phyloP scores from a whole-genome alignment of 2,797 vertebrate species.

The Merluccius polli region DNA sequence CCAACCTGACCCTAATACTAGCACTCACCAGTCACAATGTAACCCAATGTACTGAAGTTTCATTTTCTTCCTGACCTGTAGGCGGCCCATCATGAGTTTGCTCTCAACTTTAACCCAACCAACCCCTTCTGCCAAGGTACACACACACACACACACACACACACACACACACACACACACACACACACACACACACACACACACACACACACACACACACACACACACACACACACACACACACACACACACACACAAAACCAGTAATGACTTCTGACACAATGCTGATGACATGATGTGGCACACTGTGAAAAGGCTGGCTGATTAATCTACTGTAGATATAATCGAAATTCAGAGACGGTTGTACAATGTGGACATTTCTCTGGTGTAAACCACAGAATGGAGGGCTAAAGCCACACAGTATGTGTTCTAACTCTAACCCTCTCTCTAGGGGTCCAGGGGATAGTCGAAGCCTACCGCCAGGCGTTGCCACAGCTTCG shows the following conservation, averaged over 20 bases:
- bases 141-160: slow-evolving; percentile 15
- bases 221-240: neutral
- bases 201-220: neutral
- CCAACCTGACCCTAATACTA: no score
- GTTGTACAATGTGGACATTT: no score
- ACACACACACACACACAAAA: neutral
- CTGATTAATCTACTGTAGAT: no score
- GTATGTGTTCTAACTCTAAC: neutral
- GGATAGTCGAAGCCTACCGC: slow-evolving; percentile 85
- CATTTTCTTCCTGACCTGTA: slow-evolving; percentile 45
- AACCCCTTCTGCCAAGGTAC: slow-evolving; percentile 88
- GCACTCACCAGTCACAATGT: neutral
- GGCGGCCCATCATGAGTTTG: slow-evolving; percentile 87
- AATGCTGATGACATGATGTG: no score
- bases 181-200: neutral
- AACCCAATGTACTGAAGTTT: slow-evolving; percentile 5
- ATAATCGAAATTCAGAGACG: no score
- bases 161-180: slow-evolving; percentile 10
- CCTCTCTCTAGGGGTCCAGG: slow-evolving; percentile 79
- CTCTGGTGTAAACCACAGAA: no score
- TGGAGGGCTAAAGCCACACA: neutral
- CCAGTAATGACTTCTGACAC: no score
- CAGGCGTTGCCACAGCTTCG: slow-evolving; percentile 77
- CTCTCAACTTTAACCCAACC: slow-evolving; percentile 88
- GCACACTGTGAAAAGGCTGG: no score